Evolutionary conservation across 2,113 vertebrate species (phyloP), one percentile per base, ranked within the genome.

Genomic region (Sardina pilchardus): DNA sequence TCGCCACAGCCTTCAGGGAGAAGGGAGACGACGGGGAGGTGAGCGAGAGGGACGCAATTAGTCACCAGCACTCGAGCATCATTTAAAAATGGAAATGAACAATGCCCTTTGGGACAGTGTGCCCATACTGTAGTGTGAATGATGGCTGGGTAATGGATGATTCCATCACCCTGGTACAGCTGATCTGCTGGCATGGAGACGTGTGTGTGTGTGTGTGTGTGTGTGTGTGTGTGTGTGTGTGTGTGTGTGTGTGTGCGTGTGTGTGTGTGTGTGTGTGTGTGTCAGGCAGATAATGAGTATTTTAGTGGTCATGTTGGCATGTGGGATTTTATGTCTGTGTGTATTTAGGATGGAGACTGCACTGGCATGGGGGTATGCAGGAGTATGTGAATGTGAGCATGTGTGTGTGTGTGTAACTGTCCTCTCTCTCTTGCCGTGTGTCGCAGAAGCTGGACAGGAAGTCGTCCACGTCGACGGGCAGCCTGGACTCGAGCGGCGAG

Each of bases 1-100:
- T 99, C 47, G 98, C 97, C 89, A 97, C 97, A 1, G 98, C 98
- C n/a, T 99, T 99, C 48, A 95, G 98, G 85, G 98, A 99, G 90
- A 96, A 97, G 90, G 96, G 97, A 71, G 97, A 98, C 19, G 96
- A 87, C 0, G 80, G 16, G 0, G 90, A 88, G 88, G 89, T 88
- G 67, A 30, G 63, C 14, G 26, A 78, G 30, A 36, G 59, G 8
- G 1, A 36, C 14, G 36, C 19, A 1, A 34, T 78, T 34, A 16
- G 71, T 34, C 71, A 78, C 30, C n/a, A 30, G 17, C 71, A 36
- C 26, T 17, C 16, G 30, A 6, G 8, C 59, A 63, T 36, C 14
- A 36, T 78, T 34, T 78, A 78, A 5, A 78, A 78, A 78, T 78
- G 71, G 71, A 36, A 78, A 78, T 78, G 30, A 78, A 78, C 39